A percentile compares a stretch with the other conserved stretches of the same genome.
Evolutionary conservation across 2,888 invertebrate genomes (phyloP).

Genomic region (Chloromyia formosa): DNA sequence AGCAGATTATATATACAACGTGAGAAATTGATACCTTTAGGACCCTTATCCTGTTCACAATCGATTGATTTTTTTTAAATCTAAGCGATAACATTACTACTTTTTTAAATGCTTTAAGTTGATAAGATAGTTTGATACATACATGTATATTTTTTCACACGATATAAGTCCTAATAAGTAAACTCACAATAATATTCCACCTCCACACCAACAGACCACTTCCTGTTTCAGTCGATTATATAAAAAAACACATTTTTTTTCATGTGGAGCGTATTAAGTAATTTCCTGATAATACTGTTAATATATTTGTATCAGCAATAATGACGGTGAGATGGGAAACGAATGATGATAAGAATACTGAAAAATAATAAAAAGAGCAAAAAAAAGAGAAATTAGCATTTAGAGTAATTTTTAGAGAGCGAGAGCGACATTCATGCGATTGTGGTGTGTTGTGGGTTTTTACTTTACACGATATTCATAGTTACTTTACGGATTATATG

Average conservation of each 20-base stretch:
- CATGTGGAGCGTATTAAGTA: neutral
- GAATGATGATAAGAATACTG: neutral
- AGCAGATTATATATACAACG: no score
- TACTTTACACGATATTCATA: neutral
- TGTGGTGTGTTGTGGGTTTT: conserved; percentile 32
- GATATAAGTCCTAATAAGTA: no score
- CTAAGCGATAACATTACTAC: no score
- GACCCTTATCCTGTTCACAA: no score
- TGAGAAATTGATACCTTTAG: no score
- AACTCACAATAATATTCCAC: no score
- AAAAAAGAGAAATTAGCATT: conserved; percentile 8
- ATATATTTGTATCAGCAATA: neutral
- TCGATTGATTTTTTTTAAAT: no score
- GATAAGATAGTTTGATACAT: no score
- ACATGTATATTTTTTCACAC: no score
- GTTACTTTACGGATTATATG: conserved; percentile 16
- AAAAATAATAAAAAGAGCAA: neutral
- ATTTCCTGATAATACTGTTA: conserved; percentile 18
- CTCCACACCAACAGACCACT: no score
- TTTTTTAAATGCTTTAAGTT: no score
- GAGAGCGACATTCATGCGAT: conserved; percentile 10
- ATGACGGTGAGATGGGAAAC: neutral
- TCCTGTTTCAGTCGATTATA: no score
- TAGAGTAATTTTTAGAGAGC: conserved; percentile 1
- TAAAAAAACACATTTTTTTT: neutral